These are phyloP conservation scores for Trochalopteron elliotii DNA, from an alignment of 2,113 vertebrate species.

Conservation along the genomic window DNA sequence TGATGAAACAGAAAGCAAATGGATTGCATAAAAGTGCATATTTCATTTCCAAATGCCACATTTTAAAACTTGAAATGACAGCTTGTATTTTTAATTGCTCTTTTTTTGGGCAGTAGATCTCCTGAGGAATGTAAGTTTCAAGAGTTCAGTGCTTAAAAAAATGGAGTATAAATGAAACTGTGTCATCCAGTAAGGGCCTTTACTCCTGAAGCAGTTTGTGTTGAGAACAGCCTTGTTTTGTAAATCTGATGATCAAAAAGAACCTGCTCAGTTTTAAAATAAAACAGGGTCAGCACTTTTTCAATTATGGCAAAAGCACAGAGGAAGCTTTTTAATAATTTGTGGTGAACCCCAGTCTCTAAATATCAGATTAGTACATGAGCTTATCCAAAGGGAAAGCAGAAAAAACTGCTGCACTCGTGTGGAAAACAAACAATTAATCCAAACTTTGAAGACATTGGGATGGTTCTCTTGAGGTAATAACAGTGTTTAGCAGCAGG, in stretches of 20 bases:
- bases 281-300: not conserved
- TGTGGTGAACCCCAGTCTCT: not conserved
- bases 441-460: not conserved
- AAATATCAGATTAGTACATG: not conserved
- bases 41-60: not conserved
- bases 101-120: rapidly evolving
- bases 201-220: not conserved
- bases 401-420: not conserved
- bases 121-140: not conserved
- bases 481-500: rapidly evolving
- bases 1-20: not conserved
- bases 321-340: not conserved
- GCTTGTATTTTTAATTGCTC: not conserved
- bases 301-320: not conserved
- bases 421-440: not conserved
- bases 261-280: not conserved
- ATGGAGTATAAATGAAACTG: rapidly evolving
- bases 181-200: not conserved
- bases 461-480: not conserved
- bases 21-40: too few relatives aligned
- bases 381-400: not conserved
- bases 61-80: not conserved
- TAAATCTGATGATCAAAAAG: not conserved
- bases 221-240: not conserved
- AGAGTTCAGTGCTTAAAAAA: not conserved